These are phyloP conservation scores for Ectemnius lituratus DNA, from an alignment of 2,888 invertebrate species.

Conservation along the genomic window DNA sequence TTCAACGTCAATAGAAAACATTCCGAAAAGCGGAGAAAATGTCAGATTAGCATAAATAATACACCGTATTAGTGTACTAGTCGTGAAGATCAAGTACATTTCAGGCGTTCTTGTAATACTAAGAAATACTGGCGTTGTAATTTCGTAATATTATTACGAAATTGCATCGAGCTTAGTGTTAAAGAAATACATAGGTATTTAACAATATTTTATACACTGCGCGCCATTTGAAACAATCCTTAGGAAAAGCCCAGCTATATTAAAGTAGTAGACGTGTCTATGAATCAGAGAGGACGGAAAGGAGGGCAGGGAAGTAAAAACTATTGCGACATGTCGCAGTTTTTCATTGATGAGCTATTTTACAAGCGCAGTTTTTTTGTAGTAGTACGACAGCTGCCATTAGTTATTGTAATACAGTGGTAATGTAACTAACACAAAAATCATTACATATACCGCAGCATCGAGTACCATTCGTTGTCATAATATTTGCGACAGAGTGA, in stretches of 20 bases:
- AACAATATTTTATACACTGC: neutral
- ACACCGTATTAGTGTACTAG: slow-evolving; percentile 24
- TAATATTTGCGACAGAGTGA: slow-evolving; percentile 7
- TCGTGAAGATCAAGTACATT: slow-evolving; percentile 30
- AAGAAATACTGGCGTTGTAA: slow-evolving; percentile 43
- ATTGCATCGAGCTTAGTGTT: neutral
- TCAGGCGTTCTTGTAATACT: slow-evolving; percentile 25
- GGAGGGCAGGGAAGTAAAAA: slow-evolving; percentile 47
- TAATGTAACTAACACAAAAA: slow-evolving; percentile 15
- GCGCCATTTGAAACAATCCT: neutral
- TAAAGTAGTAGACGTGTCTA: slow-evolving; percentile 20
- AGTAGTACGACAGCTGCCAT: slow-evolving; percentile 31
- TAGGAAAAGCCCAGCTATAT: slow-evolving; percentile 25
- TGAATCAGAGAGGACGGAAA: slow-evolving; percentile 47
- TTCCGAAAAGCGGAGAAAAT: slow-evolving; percentile 43
- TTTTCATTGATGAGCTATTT: slow-evolving; percentile 48
- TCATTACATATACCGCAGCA: slow-evolving; percentile 21
- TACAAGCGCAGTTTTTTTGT: slow-evolving; percentile 28
- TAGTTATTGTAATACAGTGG: slow-evolving; percentile 5
- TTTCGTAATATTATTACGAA: neutral
- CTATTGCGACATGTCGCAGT: slow-evolving; percentile 49
- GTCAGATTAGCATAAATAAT: slow-evolving; percentile 24
- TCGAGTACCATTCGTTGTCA: slow-evolving; percentile 19
- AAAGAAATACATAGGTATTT: neutral
- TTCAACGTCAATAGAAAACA: slow-evolving; percentile 27